Base-by-base conservation (phyloP, 2,888 invertebrate genomes). In the Melanchra persicariae region DNA sequence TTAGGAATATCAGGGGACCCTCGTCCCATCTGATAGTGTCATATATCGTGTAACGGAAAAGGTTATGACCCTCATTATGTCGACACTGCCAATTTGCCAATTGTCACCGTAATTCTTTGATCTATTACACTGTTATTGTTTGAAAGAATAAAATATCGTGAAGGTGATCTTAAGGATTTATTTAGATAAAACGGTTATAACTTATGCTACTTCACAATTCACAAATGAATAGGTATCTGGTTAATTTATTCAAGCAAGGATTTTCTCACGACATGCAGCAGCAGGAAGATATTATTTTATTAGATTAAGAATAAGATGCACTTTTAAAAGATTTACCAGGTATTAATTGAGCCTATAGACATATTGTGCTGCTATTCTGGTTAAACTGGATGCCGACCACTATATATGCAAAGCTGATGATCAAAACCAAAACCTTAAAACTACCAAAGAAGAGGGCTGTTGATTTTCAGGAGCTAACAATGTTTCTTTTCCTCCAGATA, bases 401-500 rank as follows among this genome's bases (percentile, higher is more conserved):
- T 8, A 4, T 9, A 8, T 8, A 34, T 34, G 12, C 12, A 37
- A 37, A 12, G 37, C 12, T 12, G 37, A 37, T 2, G 12, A 12
- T 37, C 10, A 37, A 12, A 37, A 37, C 37, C 5, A 34, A 34
- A 34, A 8, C 9, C 34, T 34, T 34, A 34, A 34, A 37, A 12
- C 1, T 37, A 37, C 5, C 12, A 37, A 37, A 43, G n/a, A 43
- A 40, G 40, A 17, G 43, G 17, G 43, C 43, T 43, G 17, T 17
- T 37, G 10, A 37, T 9, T 34, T 34, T 9, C 15, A 57, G 22
- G 22, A 9, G 15, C 37, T 40, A 57, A 40, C 22, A 57, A 9
- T 19, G 3, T n/a, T 40, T 40, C 1, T 40, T 34, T 40, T 9
- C 0, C 6, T 34, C 0, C 68, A 98, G 98, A 97, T 97, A 85